Base-by-base conservation (phyloP, 2,113 vertebrate genomes). In the Pholis gunnellus region DNA sequence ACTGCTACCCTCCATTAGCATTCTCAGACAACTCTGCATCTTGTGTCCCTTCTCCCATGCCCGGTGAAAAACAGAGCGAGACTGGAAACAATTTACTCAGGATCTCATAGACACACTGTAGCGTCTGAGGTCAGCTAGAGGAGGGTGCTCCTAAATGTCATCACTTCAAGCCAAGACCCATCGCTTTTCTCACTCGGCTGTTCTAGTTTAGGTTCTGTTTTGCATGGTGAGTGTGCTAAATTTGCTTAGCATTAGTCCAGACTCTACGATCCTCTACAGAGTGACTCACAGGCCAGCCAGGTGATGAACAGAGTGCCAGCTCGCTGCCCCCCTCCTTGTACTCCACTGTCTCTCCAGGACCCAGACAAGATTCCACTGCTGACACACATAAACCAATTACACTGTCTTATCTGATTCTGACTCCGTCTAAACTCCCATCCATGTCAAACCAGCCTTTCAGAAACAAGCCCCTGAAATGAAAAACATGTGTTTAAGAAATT, bases 361-460 rank as follows among this genome's bases (percentile, higher is more conserved):
- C 87, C 88, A 93, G 91, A 93, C 89, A 78, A 80, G 91, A 93
- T 93, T 94, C 91, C 93, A 87, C 87, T 88, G 87, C 90, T 93
- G 91, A 94, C 93, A 93, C 89, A 89, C 92, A 92, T 94, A 94
- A 94, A 94, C 85, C 87, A 94, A 93, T 94, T 93, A 94, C 75
- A 88, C 80, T 60, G 72, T 88, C 90, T 94, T 94, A 94, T 95
- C 94, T 92, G 91, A 91, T 93, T 89, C 81, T 93, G 89, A 82
- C 91, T 92, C 73, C 86, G 79, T 83, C 78, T 89, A 88, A 91
- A 93, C 88, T 87, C 84, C 76, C 38, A 73, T 91, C 85, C 88
- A 93, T 84, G 87, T 95, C 94, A 94, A 92, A 90, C 73, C 71
- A 50, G 85, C 87, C 91, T 93, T 91, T 92, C 87, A 93, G 65